A percentile compares a stretch with the other conserved stretches of the same genome.
Conservation (phyloP, 2,888 invertebrate genomes). For the Calameuta idolon region DNA sequence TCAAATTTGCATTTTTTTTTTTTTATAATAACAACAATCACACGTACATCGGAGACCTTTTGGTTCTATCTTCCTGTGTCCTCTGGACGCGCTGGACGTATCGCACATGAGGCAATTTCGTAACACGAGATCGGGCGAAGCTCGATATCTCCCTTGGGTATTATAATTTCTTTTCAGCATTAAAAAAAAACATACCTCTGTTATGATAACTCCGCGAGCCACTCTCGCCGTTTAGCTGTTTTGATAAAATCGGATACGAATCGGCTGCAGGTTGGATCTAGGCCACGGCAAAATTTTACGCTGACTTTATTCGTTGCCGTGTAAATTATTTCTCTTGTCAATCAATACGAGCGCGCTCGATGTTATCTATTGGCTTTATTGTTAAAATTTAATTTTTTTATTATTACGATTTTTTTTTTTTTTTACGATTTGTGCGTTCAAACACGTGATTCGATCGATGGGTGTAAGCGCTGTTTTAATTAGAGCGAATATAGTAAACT, state of each 20-base stretch:
- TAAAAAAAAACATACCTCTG: conserved; percentile 40
- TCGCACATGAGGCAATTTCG: background rate
- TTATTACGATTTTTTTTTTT: background rate
- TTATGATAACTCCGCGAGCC: conserved; percentile 45
- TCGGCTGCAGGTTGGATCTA: background rate
- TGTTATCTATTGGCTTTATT: background rate
- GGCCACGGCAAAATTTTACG: background rate
- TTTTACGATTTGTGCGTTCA: background rate
- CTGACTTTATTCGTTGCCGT: background rate
- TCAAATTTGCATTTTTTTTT: no score
- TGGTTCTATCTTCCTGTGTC: no score
- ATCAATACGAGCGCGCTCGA: background rate
- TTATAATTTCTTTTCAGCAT: conserved; percentile 31
- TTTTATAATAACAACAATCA: no score
- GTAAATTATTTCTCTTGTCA: background rate
- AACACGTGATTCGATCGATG: background rate
- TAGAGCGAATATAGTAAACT: background rate
- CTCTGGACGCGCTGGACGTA: no score
- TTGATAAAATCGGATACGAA: background rate
- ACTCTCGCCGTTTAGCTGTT: conserved; percentile 14
- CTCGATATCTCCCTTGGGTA: background rate
- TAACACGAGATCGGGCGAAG: background rate
- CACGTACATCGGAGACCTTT: no score
- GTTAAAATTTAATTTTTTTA: background rate
- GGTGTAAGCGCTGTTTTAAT: background rate